Base-by-base conservation (phyloP, 2,888 invertebrate species). In the Rhamnusium bicolor region DNA sequence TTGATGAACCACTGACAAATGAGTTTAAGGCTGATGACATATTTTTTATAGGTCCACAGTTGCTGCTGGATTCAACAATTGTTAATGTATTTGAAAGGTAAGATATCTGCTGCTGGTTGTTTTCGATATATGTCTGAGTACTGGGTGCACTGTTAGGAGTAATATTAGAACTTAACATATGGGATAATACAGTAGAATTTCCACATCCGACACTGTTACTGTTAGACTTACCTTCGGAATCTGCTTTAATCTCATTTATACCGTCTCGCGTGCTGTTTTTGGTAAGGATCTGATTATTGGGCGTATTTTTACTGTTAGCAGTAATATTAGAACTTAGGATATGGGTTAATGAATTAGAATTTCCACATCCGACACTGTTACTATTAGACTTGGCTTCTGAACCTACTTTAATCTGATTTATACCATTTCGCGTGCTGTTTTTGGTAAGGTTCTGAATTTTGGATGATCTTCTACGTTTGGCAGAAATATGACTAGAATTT, bases 11-110 rank as follows among this genome's bases (percentile, higher is more conserved):
- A 19, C 6, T 53, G 18, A 53, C 10, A 18, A 29, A 53, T n/a
- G 65, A 54, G 27, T 53, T 27, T 18, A 40, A 53, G n/a, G 53
- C 40, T 24, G 65, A 53, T 27, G 65, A 21, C 8, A 29, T 24
- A 24, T 2, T 24, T 24, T 24, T 2, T 24, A 24, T 24, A 24
- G n/a, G n/a, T n/a, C n/a, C n/a, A n/a, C 6, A 29, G 5, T 32
- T 58, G 32, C 10, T 18, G 7, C 6, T 58, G 8, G 6, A 7
- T 29, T 16, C 32, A n/a, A n/a, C n/a, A 58, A 1, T 10, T 5
- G 65, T 12, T 4, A 29, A 6, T 8, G 51, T 18, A 29, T 49
- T 63, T 10, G 63, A 24, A 24, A 49, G 10, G 0, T 32, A 7
- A 27, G 19, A 5, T 21, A 24, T 8, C 12, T 63, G 29, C 12